Percentiles rank a stretch among this genome's conserved stretches.
Evolutionary conservation across 2,888 invertebrate genomes (phyloP).

Genomic region (Sarcophaga carnaria): DNA sequence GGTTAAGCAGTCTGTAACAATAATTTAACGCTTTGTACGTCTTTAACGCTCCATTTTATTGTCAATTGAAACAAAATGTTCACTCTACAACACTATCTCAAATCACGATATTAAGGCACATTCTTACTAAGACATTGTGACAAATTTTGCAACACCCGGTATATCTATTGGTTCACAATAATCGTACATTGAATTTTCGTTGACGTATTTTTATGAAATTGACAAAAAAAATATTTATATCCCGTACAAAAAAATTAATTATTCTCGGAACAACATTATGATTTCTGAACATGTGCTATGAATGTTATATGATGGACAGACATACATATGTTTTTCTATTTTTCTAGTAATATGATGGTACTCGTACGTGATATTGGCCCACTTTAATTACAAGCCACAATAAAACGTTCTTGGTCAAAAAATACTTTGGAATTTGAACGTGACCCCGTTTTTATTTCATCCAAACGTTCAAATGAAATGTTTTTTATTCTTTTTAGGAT

Average conservation of each 20-base stretch:
- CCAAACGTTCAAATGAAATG: background rate
- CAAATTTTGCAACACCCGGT: too few species aligned
- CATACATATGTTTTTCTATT: too few species aligned
- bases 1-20: too few species aligned
- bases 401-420: constrained; percentile 12
- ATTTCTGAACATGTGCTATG: constrained; percentile 21
- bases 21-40: too few species aligned
- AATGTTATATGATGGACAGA: too few species aligned
- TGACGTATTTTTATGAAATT: background rate
- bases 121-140: too few species aligned
- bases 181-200: background rate
- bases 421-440: background rate
- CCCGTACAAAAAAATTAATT: background rate
- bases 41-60: too few species aligned
- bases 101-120: too few species aligned
- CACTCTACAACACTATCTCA: too few species aligned
- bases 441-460: background rate
- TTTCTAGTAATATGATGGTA: background rate
- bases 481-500: background rate
- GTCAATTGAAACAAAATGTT: too few species aligned
- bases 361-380: constrained; percentile 11
- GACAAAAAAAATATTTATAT: background rate
- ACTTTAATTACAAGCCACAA: constrained; percentile 11
- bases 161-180: too few species aligned
- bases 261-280: background rate